Base-by-base conservation (phyloP, 2,113 vertebrate species). In the Alouatta palliata region DNA sequence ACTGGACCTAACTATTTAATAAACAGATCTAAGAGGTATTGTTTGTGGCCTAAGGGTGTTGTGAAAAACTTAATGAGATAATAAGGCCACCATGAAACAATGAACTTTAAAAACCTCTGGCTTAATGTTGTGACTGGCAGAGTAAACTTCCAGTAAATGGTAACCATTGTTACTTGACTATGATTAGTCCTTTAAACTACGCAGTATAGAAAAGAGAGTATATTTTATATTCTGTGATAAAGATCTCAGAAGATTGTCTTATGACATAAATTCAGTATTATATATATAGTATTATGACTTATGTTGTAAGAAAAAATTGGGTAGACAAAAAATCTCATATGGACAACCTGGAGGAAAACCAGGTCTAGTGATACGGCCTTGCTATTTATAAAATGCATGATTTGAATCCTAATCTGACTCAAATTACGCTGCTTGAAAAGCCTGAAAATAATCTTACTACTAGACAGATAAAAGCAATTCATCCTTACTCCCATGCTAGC, bases 51-150 rank as follows among this genome's bases (percentile, higher is more conserved):
- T 27, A 40, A 11, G 14, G 21, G 47, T 37, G n/a, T 54, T 83
- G 20, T 92, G 61, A 92, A 93, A 73, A 97, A 75, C 6, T 32
- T 96, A 85, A 45, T 45, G 45, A 89, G 13, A 94, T 21, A 6
- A 12, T 45, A 37, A 83, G 37, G 54, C 54, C 1, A 7, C n/a
- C 32, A 43, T 43, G 40, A 89, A 82, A 91, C 14, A 88, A 77
- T 16, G 40, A 94, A 54, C n/a, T 71, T 92, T 71, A 58, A 43
- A 85, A 77, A 85, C 13, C 13, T 83, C 30, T 93, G 61, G 43
- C 49, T 68, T 89, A 77, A 85, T 77, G 40, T 2, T 68, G 4
- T 83, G 43, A 71, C 27, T 64, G 16, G 17, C 14, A 92, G 76
- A 90, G 47, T 43, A 88, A 92, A 35, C 19, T 58, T 81, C 43